phyloP scores from a whole-genome alignment of 1,140 invertebrate genomes.

The Pissodes strobi region DNA sequence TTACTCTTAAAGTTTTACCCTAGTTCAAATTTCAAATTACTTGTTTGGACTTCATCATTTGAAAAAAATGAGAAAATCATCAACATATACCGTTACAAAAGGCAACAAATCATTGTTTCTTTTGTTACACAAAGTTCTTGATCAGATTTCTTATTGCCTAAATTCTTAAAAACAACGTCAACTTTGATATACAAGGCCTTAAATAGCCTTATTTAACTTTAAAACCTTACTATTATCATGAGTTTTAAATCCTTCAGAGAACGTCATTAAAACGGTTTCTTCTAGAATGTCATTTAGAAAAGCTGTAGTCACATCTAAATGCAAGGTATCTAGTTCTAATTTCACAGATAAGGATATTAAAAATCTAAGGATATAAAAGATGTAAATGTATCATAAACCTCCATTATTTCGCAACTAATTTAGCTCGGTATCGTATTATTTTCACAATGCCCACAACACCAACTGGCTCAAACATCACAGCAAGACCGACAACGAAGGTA shows the following conservation, averaged over 20 bases:
- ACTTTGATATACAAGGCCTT: constrained; percentile 50
- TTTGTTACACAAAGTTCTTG: constrained; percentile 49
- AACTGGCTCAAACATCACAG: too few species aligned
- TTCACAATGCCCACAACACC: too few species aligned
- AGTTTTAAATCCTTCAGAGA: constrained; percentile 36
- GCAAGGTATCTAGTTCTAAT: constrained; percentile 38
- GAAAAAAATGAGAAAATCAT: constrained; percentile 50
- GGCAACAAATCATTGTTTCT: constrained; percentile 31
- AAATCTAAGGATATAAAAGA: constrained; percentile 37
- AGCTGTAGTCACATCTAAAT: constrained; percentile 54
- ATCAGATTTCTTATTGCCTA: constrained; percentile 43
- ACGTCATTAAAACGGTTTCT: constrained; percentile 50
- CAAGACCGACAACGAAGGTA: too few species aligned
- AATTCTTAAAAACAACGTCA: constrained; percentile 32
- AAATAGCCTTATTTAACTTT: constrained; percentile 47
- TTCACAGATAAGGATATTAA: constrained; percentile 41
- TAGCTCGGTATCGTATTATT: not conserved
- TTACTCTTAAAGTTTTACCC: constrained; percentile 39
- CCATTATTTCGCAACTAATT: too few species aligned
- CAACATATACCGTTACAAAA: constrained; percentile 50
- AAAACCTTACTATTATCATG: constrained; percentile 47
- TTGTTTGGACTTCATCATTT: constrained; percentile 34
- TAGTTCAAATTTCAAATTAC: constrained; percentile 27
- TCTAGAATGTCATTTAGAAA: constrained; percentile 53
- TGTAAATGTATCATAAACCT: too few species aligned